These are phyloP conservation scores for Pristionchus mayeri DNA, from an alignment of 2,888 invertebrate genomes.

Conservation along the genomic window DNA sequence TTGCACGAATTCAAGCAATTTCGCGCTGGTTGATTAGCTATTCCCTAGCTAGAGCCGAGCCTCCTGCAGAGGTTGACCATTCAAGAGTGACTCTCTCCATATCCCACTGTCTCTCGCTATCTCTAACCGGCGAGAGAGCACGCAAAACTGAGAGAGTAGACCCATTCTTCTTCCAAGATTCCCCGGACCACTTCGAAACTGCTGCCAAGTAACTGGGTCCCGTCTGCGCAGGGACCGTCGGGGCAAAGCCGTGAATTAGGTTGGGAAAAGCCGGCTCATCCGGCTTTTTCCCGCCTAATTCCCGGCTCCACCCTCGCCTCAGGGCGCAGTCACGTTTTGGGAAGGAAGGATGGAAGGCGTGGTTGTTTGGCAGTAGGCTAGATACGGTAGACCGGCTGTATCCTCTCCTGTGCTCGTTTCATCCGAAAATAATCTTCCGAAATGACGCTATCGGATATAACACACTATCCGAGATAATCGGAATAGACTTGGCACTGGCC, in stretches of 20 bases:
- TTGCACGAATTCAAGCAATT: neutral
- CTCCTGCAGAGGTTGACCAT: neutral
- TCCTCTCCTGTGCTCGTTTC: too few relatives aligned
- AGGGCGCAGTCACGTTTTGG: neutral
- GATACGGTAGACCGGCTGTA: neutral
- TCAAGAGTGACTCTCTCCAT: neutral
- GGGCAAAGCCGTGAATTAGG: neutral
- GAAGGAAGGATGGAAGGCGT: too few relatives aligned
- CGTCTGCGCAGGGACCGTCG: neutral
- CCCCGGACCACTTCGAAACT: too few relatives aligned
- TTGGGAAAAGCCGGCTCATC: neutral
- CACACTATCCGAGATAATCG: too few relatives aligned
- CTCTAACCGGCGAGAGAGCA: too few relatives aligned
- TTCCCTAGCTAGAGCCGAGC: neutral
- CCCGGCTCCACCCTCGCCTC: slow-evolving; percentile 29
- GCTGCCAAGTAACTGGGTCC: too few relatives aligned
- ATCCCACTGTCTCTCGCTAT: neutral
- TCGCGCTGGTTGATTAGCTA: slow-evolving; percentile 2
- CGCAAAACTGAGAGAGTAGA: too few relatives aligned
- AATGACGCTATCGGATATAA: too few relatives aligned
- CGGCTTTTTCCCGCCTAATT: slow-evolving; percentile 1
- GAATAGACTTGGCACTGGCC: too few relatives aligned
- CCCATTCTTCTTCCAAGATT: neutral
- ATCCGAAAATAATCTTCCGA: too few relatives aligned
- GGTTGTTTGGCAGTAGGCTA: neutral